Evolutionary conservation across 1,140 invertebrate genomes (phyloP).

Genomic region (Thaumetopoea pityocampa): DNA sequence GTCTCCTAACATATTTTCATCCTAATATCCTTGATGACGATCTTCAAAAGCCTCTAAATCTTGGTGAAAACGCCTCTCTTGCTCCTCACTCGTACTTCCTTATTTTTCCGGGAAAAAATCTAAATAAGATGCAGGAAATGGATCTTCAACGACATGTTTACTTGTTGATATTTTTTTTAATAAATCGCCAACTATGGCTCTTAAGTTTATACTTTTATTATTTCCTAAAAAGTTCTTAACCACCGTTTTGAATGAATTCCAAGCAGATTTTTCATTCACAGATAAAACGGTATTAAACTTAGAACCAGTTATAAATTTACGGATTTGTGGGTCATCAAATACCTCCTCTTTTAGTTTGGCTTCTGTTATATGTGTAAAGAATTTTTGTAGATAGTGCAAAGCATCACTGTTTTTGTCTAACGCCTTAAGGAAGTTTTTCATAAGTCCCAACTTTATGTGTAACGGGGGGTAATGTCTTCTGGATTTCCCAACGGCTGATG

Average conservation of each 20-base stretch:
- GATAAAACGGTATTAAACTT: slow-evolving; percentile 7
- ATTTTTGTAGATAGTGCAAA: slow-evolving; percentile 4
- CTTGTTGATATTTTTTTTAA: slow-evolving; percentile 11
- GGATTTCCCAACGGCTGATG: slow-evolving; percentile 22
- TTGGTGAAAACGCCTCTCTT: too few relatives aligned
- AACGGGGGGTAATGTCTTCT: slow-evolving; percentile 12
- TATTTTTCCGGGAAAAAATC: too few relatives aligned
- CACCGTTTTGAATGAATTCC: slow-evolving; percentile 18
- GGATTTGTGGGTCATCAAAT: slow-evolving; percentile 4
- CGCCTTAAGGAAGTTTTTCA: slow-evolving; percentile 54
- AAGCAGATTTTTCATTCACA: slow-evolving; percentile 19
- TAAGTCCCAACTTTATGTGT: slow-evolving; percentile 42
- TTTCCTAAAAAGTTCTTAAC: slow-evolving; percentile 18
- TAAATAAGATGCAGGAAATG: too few relatives aligned
- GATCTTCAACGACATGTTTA: slow-evolving; percentile 11
- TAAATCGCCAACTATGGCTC: slow-evolving; percentile 6
- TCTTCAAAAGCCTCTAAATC: too few relatives aligned
- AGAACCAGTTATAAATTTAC: slow-evolving; percentile 2
- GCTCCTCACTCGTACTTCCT: too few relatives aligned
- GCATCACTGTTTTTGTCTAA: slow-evolving; percentile 4
- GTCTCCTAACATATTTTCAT: too few relatives aligned
- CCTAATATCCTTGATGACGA: too few relatives aligned
- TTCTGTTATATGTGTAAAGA: slow-evolving; percentile 1
- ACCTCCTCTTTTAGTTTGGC: slow-evolving; percentile 4
- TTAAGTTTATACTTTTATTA: slow-evolving; percentile 15